Percentiles rank a stretch among this genome's conserved stretches.
These are phyloP conservation scores for Falcunculus frontatus DNA, from an alignment of 2,113 vertebrate genomes.

Conservation along the genomic window DNA sequence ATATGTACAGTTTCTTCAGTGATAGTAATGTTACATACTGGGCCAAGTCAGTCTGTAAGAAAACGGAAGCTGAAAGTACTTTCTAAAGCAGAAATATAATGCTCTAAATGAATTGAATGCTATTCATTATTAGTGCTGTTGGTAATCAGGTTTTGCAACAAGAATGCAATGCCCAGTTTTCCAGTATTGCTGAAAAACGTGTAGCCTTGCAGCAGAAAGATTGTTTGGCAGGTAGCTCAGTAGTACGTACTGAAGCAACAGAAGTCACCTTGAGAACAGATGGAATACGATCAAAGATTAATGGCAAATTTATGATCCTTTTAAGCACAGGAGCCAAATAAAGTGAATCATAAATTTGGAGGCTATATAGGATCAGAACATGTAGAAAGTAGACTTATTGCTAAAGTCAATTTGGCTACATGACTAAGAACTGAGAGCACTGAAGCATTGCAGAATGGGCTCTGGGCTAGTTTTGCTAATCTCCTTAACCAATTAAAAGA, in stretches of 20 bases:
- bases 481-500: background rate
- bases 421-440: background rate
- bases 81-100: background rate
- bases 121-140: background rate
- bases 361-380: slow-evolving; percentile 26
- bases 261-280: slow-evolving; percentile 74
- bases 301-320: slow-evolving; percentile 64
- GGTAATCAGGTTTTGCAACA: slow-evolving; percentile 36
- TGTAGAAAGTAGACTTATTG: slow-evolving; percentile 55
- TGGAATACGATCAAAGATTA: slow-evolving; percentile 70
- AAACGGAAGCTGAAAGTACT: background rate
- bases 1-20: background rate
- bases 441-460: background rate
- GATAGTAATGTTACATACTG: background rate
- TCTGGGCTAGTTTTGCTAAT: slow-evolving; percentile 3
- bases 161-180: slow-evolving; percentile 8
- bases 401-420: slow-evolving; percentile 64
- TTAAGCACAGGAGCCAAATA: slow-evolving; percentile 67
- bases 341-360: slow-evolving; percentile 70
- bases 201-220: slow-evolving; percentile 8
- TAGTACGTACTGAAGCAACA: background rate
- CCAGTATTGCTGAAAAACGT: background rate
- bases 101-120: slow-evolving; percentile 2
- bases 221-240: slow-evolving; percentile 39
- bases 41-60: background rate